Evolutionary conservation across 2,888 invertebrate species (phyloP).

Genomic region (Allophyes oxyacanthae): DNA sequence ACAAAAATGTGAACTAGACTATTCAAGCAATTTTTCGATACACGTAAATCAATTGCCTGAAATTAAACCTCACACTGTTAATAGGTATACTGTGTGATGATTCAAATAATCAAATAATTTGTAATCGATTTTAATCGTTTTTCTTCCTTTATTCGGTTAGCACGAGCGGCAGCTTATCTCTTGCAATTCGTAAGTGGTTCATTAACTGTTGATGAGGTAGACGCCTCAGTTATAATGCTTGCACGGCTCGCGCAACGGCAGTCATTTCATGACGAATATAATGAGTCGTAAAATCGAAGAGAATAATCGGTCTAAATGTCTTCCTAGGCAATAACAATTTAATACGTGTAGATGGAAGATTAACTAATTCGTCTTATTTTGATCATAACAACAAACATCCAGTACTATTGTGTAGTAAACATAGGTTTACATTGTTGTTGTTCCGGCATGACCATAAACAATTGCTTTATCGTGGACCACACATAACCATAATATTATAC

Average conservation of each 20-base stretch:
- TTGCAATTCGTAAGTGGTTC: constrained; percentile 9
- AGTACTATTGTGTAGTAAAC: too few species aligned
- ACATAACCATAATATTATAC: too few species aligned
- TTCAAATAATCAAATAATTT: too few species aligned
- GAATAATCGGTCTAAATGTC: background rate
- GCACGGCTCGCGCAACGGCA: too few species aligned
- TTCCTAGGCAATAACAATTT: background rate
- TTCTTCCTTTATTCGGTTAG: background rate
- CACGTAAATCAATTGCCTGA: constrained; percentile 3
- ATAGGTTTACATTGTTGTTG: too few species aligned
- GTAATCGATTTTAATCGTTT: background rate
- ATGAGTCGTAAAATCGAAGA: too few species aligned
- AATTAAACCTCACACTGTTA: background rate
- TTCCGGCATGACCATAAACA: too few species aligned
- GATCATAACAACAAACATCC: constrained; percentile 10
- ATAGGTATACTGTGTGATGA: background rate
- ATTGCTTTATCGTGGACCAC: constrained; percentile 9
- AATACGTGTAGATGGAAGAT: background rate
- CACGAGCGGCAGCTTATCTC: background rate
- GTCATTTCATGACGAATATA: too few species aligned
- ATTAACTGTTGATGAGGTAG: constrained; percentile 9
- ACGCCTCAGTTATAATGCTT: too few species aligned
- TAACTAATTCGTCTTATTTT: constrained; percentile 1
- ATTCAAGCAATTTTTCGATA: background rate
- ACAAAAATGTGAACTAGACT: background rate